Percentiles rank a stretch among this genome's conserved stretches.
These are phyloP conservation scores for Spodoptera exigua DNA, from an alignment of 2,888 invertebrate species.

Conservation along the genomic window DNA sequence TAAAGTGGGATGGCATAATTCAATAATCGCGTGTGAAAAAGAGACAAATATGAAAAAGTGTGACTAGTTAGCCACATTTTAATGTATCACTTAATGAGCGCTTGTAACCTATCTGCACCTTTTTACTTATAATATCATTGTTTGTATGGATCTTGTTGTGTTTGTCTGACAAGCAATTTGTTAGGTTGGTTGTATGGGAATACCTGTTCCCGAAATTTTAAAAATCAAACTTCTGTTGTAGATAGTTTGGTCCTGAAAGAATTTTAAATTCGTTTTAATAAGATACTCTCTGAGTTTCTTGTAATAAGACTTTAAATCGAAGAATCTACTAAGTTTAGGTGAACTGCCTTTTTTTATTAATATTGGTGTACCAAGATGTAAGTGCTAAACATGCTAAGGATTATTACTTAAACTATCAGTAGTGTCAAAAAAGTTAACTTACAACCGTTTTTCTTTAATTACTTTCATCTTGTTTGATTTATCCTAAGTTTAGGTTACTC, in stretches of 20 bases:
- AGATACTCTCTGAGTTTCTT: constrained; percentile 3
- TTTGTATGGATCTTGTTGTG: constrained; percentile 34
- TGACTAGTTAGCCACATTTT: no score
- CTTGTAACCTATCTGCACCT: no score
- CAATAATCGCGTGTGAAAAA: no score
- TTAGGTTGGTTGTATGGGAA: neutral
- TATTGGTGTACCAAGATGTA: neutral
- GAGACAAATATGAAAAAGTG: no score
- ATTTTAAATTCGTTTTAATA: neutral
- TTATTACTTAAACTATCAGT: no score
- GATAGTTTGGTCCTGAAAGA: neutral
- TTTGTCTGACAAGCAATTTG: constrained; percentile 29
- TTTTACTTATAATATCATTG: no score
- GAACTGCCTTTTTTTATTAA: neutral
- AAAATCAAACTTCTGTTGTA: neutral
- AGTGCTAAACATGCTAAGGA: no score
- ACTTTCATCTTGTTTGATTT: no score
- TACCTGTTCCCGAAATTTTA: neutral
- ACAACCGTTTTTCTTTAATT: neutral
- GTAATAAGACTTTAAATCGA: constrained; percentile 4
- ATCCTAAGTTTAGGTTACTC: no score
- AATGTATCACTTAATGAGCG: no score
- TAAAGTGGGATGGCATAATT: no score
- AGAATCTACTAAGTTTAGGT: neutral
- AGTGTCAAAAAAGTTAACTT: no score